Base-by-base conservation (phyloP, 2,888 invertebrate species). In the Diplolepis rosae region DNA sequence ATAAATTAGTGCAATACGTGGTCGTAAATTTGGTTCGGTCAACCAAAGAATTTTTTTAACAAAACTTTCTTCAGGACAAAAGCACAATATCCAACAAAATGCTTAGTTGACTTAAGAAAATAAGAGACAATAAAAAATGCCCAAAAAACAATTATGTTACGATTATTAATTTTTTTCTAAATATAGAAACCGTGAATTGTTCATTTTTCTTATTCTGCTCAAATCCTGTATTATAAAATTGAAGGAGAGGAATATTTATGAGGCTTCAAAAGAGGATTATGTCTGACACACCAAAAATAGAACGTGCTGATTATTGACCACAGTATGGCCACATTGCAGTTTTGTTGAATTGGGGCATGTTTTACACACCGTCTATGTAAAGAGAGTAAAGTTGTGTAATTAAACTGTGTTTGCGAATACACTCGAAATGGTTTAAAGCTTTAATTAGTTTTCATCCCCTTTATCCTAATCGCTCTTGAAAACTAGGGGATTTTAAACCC, bases 321-420 rank as follows among this genome's bases (percentile, higher is more conserved):
- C 39, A 61, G 39, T 61, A 61, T 24, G 35, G n/a, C 39, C 24
- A 61, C 61, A 39, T 39, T 61, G 24, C 24, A 61, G 39, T n/a
- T 61, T 39, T 24, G 61, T 35, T 61, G 39, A 61, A 61, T 61
- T 39, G 61, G 61, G 35, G 35, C 61, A 61, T 61, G 61, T 61
- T 61, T 18, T 39, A 39, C 61, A 39, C 35, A 61, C 61, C 39
- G 61, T 24, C 22, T 39, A 61, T 13, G 61, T 24, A 39, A 39
- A 39, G 15, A 22, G 61, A 61, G 61, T 24, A 61, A 61, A 61
- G 61, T 61, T 61, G 61, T 39, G 35, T 61, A 61, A 61, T 61
- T 61, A 61, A 61, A 61, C 24, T 61, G 61, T 61, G 39, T 39
- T 61, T 61, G 39, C 24, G 24, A n/a, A 61, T 39, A 61, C 39